Evolutionary conservation across 2,113 vertebrate genomes (phyloP).

Genomic region (Chaetorhynchus papuensis): DNA sequence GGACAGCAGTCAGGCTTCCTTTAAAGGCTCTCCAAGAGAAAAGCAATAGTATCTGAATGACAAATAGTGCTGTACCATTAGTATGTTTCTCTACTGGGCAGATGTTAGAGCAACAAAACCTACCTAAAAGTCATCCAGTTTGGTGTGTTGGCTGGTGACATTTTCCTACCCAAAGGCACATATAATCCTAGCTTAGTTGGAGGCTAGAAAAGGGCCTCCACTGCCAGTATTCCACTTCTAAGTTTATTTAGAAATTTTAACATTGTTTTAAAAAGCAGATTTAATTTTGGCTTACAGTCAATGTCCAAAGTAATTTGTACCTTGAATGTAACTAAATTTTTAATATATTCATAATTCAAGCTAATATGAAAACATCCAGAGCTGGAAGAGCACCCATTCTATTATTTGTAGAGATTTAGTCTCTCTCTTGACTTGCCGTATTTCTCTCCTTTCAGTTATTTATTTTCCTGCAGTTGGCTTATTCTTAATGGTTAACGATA

Average conservation of each 20-base stretch:
- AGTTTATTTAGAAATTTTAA: neutral
- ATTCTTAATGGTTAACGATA: neutral
- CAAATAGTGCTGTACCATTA: neutral
- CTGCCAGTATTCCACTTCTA: neutral
- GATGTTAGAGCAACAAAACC: neutral
- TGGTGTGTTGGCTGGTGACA: neutral
- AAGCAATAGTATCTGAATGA: neutral
- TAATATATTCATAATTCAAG: neutral
- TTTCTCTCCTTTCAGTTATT: neutral
- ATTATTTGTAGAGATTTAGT: neutral
- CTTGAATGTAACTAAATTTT: neutral
- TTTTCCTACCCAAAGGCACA: neutral
- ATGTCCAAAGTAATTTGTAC: neutral
- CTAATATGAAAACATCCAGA: neutral
- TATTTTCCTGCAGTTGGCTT: neutral
- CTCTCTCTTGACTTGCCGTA: neutral
- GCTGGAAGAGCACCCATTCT: neutral
- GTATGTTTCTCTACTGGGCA: neutral
- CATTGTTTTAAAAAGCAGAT: neutral
- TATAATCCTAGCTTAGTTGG: neutral
- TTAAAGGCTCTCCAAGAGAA: neutral
- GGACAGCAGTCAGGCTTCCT: neutral
- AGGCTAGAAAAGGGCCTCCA: neutral
- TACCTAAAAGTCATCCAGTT: neutral
- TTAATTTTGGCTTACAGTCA: neutral